A percentile compares a stretch with the other conserved stretches of the same genome.
Evolutionary conservation across 2,113 vertebrate species (phyloP).

Genomic region (Paratilapia polleni): DNA sequence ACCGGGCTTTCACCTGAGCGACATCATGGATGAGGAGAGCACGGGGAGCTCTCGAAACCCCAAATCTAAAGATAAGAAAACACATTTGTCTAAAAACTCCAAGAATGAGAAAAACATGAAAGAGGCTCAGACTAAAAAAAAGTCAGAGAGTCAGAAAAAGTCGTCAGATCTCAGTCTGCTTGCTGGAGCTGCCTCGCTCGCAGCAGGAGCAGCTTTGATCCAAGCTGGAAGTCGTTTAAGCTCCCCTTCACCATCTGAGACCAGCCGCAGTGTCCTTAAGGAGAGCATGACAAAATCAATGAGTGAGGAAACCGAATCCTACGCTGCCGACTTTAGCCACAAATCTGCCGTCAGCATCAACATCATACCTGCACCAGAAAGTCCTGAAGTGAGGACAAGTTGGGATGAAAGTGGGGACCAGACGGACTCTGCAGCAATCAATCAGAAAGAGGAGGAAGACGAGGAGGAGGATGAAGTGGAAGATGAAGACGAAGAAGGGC

Average conservation of each 20-base stretch:
- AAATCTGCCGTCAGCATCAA: slow-evolving; percentile 59
- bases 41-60: fast-evolving
- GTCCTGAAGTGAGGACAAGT: neutral
- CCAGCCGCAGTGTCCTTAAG: neutral
- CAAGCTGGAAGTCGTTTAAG: neutral
- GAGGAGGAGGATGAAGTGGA: slow-evolving; percentile 12
- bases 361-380: slow-evolving; percentile 46
- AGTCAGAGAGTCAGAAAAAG: neutral
- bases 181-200: slow-evolving; percentile 40
- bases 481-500: slow-evolving; percentile 9
- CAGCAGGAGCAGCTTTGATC: slow-evolving; percentile 35
- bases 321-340: neutral
- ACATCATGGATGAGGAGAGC: neutral
- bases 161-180: slow-evolving; percentile 1
- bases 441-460: neutral
- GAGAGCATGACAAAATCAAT: neutral
- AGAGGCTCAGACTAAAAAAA: neutral
- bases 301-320: slow-evolving; percentile 31
- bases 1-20: neutral
- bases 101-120: slow-evolving; percentile 57
- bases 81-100: slow-evolving; percentile 16
- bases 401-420: slow-evolving; percentile 15
- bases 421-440: neutral
- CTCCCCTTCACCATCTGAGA: neutral
- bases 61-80: neutral